Conservation (phyloP, 2,113 vertebrate species). For the Percina caprodes region DNA sequence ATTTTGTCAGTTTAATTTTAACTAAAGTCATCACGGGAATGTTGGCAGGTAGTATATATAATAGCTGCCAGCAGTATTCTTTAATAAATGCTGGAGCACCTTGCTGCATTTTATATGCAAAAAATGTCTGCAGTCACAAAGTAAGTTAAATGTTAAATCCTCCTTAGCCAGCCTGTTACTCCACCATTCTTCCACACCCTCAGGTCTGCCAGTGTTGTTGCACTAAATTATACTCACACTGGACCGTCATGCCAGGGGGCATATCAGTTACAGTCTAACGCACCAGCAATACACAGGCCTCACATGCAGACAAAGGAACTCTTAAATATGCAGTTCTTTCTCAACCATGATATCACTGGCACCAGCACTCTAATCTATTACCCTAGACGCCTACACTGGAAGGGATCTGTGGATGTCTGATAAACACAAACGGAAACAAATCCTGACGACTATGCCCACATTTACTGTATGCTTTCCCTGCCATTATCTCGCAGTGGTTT, state of each 20-base stretch:
- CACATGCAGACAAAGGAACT: slow-evolving; percentile 73
- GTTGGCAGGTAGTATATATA: not conserved
- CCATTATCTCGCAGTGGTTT: slow-evolving; percentile 51
- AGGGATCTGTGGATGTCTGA: slow-evolving; percentile 79
- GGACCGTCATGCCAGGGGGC: slow-evolving; percentile 63
- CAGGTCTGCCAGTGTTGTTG: slow-evolving; percentile 59
- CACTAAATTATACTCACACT: slow-evolving; percentile 63
- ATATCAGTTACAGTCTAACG: slow-evolving; percentile 64
- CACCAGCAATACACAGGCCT: slow-evolving; percentile 63
- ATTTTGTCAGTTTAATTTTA: not conserved
- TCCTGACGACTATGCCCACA: slow-evolving; percentile 76
- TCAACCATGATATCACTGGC: slow-evolving; percentile 74
- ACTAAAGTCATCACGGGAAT: slow-evolving; percentile 2
- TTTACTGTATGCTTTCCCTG: slow-evolving; percentile 68
- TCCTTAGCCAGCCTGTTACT: slow-evolving; percentile 44
- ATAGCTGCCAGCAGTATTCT: slow-evolving; percentile 2
- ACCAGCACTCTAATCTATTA: slow-evolving; percentile 81
- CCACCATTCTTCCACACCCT: slow-evolving; percentile 48
- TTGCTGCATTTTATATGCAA: slow-evolving; percentile 31
- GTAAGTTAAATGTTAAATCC: slow-evolving; percentile 44
- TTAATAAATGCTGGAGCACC: slow-evolving; percentile 20
- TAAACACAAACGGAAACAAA: slow-evolving; percentile 81
- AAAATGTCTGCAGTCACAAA: slow-evolving; percentile 40
- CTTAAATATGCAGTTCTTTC: slow-evolving; percentile 74
- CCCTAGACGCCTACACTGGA: slow-evolving; percentile 78